Conservation (phyloP, 2,113 vertebrate species). For the Anarhynchus alexandrinus region DNA sequence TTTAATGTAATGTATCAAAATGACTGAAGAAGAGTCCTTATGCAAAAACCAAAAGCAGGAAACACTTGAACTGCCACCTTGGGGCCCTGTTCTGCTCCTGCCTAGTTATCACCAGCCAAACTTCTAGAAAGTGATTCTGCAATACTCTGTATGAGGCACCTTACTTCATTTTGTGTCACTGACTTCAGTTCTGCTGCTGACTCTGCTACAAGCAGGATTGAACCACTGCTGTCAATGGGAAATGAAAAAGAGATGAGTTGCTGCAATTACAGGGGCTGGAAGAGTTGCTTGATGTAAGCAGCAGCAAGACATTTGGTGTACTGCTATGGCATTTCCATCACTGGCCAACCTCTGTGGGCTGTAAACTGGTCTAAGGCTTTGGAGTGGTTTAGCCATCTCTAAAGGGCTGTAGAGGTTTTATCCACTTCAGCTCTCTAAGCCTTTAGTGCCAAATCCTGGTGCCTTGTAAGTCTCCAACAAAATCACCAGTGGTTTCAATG, state of each 20-base stretch:
- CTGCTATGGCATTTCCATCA: not conserved
- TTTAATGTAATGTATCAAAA: not conserved
- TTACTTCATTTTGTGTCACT: not conserved
- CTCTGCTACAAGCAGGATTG: not conserved
- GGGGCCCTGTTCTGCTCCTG: not conserved
- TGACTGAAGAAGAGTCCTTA: not conserved
- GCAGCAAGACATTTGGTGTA: accelerated
- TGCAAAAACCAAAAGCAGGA: not conserved
- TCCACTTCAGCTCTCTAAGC: slow-evolving; percentile 47
- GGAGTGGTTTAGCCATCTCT: slow-evolving; percentile 21
- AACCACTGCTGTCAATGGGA: not conserved
- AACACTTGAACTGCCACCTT: not conserved
- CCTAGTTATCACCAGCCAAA: not conserved
- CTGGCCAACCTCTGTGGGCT: not conserved
- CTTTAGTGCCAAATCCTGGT: slow-evolving; percentile 33
- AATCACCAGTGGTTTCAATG: not conserved
- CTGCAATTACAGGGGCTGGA: not conserved
- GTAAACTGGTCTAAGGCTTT: not conserved
- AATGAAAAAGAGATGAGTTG: not conserved
- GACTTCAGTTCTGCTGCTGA: not conserved
- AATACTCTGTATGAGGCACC: not conserved
- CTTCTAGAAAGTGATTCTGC: not conserved
- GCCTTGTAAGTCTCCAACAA: slow-evolving; percentile 4
- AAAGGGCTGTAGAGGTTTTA: slow-evolving; percentile 34
- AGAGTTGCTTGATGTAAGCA: not conserved